phyloP scores from a whole-genome alignment of 2,113 vertebrate species.

The Mastomys coucha region DNA sequence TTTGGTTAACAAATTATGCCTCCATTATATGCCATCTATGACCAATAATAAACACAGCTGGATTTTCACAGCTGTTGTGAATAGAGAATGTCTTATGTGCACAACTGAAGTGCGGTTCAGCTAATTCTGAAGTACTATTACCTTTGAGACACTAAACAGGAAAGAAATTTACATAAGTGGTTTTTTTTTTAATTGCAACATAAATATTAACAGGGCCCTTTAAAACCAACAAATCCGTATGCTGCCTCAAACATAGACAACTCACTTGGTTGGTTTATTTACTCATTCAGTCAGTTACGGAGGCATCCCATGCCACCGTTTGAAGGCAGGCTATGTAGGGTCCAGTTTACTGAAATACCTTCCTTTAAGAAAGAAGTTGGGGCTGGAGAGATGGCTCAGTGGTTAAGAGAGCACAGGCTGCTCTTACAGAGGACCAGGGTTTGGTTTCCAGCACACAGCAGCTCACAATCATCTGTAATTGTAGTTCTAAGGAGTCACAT shows the following conservation, averaged over 20 bases:
- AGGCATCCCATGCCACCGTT: background rate
- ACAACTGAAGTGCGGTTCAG: background rate
- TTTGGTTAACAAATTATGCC: background rate
- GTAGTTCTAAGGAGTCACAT: background rate
- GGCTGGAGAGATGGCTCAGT: background rate
- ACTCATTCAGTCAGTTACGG: background rate
- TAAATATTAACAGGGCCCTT: conserved; percentile 17
- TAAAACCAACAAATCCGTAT: background rate
- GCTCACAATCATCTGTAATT: background rate
- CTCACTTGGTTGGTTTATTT: background rate
- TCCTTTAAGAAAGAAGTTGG: background rate
- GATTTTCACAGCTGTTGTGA: background rate
- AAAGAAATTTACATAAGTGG: background rate
- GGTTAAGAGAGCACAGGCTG: background rate
- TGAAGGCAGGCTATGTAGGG: background rate
- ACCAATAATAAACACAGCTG: background rate
- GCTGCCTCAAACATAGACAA: background rate
- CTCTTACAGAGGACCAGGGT: background rate
- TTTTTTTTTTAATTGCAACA: background rate
- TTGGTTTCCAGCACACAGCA: background rate
- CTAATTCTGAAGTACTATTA: background rate
- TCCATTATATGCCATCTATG: conserved; percentile 26
- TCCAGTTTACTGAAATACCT: background rate
- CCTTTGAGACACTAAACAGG: background rate
- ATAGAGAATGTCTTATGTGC: background rate